A percentile compares a stretch with the other conserved stretches of the same genome.
Evolutionary conservation across 2,888 invertebrate species (phyloP).

Genomic region (Acanthacorydalis orientalis): DNA sequence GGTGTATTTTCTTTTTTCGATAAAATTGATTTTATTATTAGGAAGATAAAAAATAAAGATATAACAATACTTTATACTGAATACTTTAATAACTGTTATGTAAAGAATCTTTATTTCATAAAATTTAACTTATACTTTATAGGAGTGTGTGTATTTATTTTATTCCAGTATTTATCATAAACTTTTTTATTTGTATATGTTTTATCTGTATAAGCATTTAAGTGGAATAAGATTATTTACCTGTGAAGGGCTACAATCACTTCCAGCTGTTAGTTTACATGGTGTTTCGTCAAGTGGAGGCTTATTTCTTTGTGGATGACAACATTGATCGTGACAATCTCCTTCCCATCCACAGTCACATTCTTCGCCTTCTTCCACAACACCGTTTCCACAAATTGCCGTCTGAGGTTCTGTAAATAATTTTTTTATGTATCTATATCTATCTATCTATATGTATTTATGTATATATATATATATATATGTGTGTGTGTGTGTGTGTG

Average conservation of each 20-base stretch:
- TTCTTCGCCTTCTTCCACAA: constrained; percentile 91
- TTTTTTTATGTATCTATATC: too few relatives aligned
- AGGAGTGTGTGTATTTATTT: too few relatives aligned
- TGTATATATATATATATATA: too few relatives aligned
- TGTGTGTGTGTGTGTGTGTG: too few relatives aligned
- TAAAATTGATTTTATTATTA: too few relatives aligned
- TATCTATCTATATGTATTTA: too few relatives aligned
- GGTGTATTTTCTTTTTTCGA: too few relatives aligned
- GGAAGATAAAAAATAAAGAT: too few relatives aligned
- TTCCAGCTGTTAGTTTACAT: constrained; percentile 68
- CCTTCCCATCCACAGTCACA: constrained; percentile 99
- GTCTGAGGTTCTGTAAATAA: constrained; percentile 61
- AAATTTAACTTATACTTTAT: too few relatives aligned
- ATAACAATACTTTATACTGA: too few relatives aligned
- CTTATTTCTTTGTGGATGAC: constrained; percentile 74
- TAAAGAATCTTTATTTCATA: too few relatives aligned
- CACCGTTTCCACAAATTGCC: constrained; percentile 95
- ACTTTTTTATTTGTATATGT: background rate
- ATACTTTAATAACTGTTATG: too few relatives aligned
- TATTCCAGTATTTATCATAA: background rate
- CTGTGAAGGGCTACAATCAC: constrained; percentile 68
- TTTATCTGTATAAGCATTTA: background rate
- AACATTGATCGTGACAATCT: constrained; percentile 87
- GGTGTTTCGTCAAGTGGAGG: constrained; percentile 64
- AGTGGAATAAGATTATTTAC: constrained; percentile 23